phyloP scores from a whole-genome alignment of 2,797 vertebrate genomes.

The Myotis myotis region DNA sequence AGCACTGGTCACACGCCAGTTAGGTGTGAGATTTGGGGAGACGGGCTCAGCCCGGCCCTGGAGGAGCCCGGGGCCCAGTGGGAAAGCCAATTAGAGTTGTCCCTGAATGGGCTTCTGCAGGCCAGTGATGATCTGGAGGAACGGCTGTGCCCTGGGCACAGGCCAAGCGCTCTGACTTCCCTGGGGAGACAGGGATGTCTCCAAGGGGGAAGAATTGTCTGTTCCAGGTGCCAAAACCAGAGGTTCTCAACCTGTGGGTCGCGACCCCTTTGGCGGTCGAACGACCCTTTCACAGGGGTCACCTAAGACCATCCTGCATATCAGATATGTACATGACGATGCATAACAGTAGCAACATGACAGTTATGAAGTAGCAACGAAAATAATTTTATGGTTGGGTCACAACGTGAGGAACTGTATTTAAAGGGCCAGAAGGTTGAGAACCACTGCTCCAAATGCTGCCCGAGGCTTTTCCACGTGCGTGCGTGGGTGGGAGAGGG shows the following conservation, averaged over 20 bases:
- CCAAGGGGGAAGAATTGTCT: not conserved
- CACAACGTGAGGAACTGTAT: no score
- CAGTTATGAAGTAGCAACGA: no score
- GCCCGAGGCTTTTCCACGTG: not conserved
- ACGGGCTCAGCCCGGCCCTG: not conserved
- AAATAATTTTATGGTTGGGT: no score
- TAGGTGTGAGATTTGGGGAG: not conserved
- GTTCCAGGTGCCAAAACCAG: not conserved
- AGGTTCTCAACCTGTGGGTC: no score
- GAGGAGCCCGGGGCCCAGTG: not conserved
- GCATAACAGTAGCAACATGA: no score
- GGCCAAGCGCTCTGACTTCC: not conserved
- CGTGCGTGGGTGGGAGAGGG: not conserved
- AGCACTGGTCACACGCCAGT: not conserved
- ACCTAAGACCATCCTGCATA: no score
- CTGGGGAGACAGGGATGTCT: not conserved
- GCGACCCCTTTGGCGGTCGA: no score
- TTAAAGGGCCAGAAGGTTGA: no score
- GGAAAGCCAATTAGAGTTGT: not conserved
- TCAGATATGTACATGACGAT: no score
- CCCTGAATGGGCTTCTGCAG: not conserved
- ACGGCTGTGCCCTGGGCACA: rapidly evolving
- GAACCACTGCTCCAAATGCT: not conserved
- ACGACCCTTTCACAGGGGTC: no score
- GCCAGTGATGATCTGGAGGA: no score